phyloP scores from a whole-genome alignment of 1,140 invertebrate genomes.

The Manduca sexta region DNA sequence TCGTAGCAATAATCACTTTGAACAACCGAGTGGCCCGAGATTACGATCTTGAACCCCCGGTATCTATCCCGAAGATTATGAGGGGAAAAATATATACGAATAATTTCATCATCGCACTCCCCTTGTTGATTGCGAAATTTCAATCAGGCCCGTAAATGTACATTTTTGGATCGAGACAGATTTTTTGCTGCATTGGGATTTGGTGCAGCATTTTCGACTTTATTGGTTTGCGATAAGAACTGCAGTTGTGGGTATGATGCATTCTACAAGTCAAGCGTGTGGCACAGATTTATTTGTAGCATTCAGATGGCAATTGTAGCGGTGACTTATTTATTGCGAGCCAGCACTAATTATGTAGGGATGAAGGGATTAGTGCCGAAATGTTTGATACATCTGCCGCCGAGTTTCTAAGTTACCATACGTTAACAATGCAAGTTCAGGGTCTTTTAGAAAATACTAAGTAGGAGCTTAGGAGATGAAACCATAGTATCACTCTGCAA shows the following conservation, averaged over 20 bases:
- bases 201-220: conserved; percentile 21
- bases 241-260: conserved; percentile 20
- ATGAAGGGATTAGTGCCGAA: conserved; percentile 35
- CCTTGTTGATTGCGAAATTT: conserved; percentile 71
- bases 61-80: conserved; percentile 64
- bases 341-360: conserved; percentile 55
- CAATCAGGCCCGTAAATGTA: conserved; percentile 69
- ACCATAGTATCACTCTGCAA: too few species aligned
- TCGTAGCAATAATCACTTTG: conserved; percentile 64
- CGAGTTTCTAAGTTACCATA: too few species aligned
- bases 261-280: conserved; percentile 31
- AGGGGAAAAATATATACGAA: conserved; percentile 69
- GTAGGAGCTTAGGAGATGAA: too few species aligned
- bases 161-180: conserved; percentile 62
- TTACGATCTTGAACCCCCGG: conserved; percentile 66
- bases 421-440: too few species aligned
- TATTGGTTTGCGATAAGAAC: conserved; percentile 28
- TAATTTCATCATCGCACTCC: conserved; percentile 65
- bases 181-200: conserved; percentile 44
- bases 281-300: conserved; percentile 68
- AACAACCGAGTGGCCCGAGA: conserved; percentile 64
- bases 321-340: conserved; percentile 56
- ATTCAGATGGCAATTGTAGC: conserved; percentile 64
- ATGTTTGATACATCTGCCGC: conserved; percentile 32
- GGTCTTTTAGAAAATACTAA: too few species aligned